Base-by-base conservation (phyloP, 2,888 invertebrate genomes). In the Cataglyphis albicans region DNA sequence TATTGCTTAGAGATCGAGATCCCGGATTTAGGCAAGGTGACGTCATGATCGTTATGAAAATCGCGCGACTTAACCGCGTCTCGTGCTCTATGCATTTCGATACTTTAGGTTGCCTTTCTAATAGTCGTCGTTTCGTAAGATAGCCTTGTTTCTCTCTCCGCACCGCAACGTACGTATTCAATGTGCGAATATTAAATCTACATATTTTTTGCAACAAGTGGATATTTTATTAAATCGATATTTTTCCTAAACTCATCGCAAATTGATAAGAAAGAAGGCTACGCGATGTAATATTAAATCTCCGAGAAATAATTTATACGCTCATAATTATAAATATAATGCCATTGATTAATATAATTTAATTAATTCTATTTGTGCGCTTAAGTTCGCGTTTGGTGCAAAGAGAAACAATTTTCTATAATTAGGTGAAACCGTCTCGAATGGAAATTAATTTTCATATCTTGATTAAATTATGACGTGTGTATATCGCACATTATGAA, bases 61-160 rank as follows among this genome's bases (percentile, higher is more conserved):
- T 80, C 44, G 9, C 59, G 21, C 32, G 32, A 18, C 21, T 78
- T 78, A 72, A 25, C 25, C 25, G 38, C 68, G n/a, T 70, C 41
- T 72, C 68, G 21, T 81, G 59, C 73, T 81, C 44, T 21, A n/a
- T 81, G 57, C 64, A 80, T 82, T 82, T 70, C 32, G 83, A 83
- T 72, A 81, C 81, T 73, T 80, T 41, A 55, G 25, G 32, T n/a
- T 35, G 57, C 55, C 81, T 65, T 83, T 81, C 81, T 83, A 81
- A 81, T 72, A 67, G 64, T 57, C 61, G 18, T 81, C 59, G 72
- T 75, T 67, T 78, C 78, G 52, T 35, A 12, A 65, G 55, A 61
- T 38, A 41, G 55, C 55, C 52, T 67, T 73, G 35, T 18, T 64
- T 78, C 57, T 44, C 67, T 67, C 44, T 57, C 57, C 21, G 21